Base-by-base conservation (phyloP, 1,140 invertebrate species). In the Homarus americanus region DNA sequence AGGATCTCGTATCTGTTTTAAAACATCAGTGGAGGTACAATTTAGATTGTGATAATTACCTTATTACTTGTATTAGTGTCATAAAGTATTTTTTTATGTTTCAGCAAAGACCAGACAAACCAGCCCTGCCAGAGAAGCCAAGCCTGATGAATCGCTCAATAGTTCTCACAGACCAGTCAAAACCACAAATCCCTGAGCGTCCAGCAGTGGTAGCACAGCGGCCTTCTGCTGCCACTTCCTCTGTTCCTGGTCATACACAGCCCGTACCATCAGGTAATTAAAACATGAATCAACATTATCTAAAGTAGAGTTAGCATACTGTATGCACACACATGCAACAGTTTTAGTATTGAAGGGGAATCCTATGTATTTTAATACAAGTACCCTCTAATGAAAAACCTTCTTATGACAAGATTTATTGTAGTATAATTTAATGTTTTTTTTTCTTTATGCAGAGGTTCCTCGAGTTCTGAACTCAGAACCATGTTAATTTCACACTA, bases 151-250 rank as follows among this genome's bases (percentile, higher is more conserved):
- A 10, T 44, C 76, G 76, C 40, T 79, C 76, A 79, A 79, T 40
- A 44, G 32, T 79, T 44, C 40, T 79, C 4, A 20, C 34, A 17
- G 76, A 79, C 24, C 76, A 79, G 12, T 38, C 76, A 15, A 79
- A 79, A 20, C 76, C 76, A 44, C 76, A 40, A n/a, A 79, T 79
- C 44, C 76, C 76, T 79, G 76, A 79, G 44, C 76, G 76, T 79
- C 76, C 76, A 17, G 76, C 44, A 10, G 76, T 44, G 5, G 40
- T 79, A 24, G 20, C 76, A 7, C 76, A 79, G 12, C 76, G 76
- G 24, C 76, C 76, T 32, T 28, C 2, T 44, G 28, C 24, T 36
- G 34, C 17, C 34, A 49, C 15, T 24, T 79, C 76, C 28, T 17
- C 20, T 49, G 28, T 79, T 79, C 1, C 24, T 66, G 63, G 63